Evolutionary conservation across 2,888 invertebrate species (phyloP), one percentile per base, ranked within the genome.

Genomic region (Leptothorax acervorum): DNA sequence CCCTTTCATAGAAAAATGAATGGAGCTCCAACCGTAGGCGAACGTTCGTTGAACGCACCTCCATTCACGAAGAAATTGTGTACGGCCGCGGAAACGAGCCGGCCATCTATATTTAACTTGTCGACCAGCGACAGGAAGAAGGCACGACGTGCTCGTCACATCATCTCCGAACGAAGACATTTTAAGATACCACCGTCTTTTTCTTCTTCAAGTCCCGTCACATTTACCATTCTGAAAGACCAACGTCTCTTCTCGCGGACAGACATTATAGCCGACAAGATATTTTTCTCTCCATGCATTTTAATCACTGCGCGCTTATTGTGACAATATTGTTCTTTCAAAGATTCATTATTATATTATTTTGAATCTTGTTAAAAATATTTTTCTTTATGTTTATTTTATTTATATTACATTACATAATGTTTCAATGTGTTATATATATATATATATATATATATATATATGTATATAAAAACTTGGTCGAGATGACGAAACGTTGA

Each of bases 1-100:
- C 6, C 18, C 73, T 73, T 81, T 73, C 60, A 51, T 35, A 60
- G 51, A 73, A 81, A 81, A 71, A 81, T 81, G 79, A 81, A 81
- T 71, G 71, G 73, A 62, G 60, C 9, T 45, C 35, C 15, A 45
- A 35, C 18, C 48, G 71, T 81, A 60, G 48, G 39, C 60, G 73
- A 81, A 35, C 31, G 73, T 35, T 60, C 60, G 45, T 73, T 55
- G 79, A 60, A 60, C 73, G 60, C 48, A 73, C 90, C 91, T 93
- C 93, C 94, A 93, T 94, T 94, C 93, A 94, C 93, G 93, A 93
- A 92, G 92, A 93, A 93, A 92, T 93, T 93, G 93, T 93, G 93
- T 92, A 88, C 91, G 93, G 92, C 92, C 90, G 92, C 93, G 93
- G 93, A 93, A 93, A 93, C 92, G 92, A 92, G 90, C 86, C 89